Conservation (phyloP, 2,888 invertebrate species). For the Thera obeliscata region DNA sequence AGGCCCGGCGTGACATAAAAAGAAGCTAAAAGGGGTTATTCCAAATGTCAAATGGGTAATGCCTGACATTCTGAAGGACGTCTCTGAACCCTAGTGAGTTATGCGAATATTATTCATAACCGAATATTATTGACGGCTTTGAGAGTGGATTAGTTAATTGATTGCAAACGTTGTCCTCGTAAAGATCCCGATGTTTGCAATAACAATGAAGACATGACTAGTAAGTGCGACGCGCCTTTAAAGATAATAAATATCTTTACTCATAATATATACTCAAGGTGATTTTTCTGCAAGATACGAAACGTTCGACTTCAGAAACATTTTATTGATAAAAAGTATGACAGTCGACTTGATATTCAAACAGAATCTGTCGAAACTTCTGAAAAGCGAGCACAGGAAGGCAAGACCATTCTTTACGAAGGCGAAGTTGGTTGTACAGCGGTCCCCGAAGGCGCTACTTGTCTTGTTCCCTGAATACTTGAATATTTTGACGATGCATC, state of each 20-base stretch:
- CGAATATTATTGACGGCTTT: slow-evolving; percentile 27
- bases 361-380: slow-evolving; percentile 60
- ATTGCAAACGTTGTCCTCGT: slow-evolving; percentile 18
- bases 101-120: slow-evolving; percentile 36
- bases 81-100: slow-evolving; percentile 36
- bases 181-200: slow-evolving; percentile 16
- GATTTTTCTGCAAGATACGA: slow-evolving; percentile 29
- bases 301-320: slow-evolving; percentile 35
- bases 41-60: slow-evolving; percentile 43
- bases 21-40: slow-evolving; percentile 43
- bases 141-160: slow-evolving; percentile 25
- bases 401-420: slow-evolving; percentile 58
- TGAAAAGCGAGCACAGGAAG: slow-evolving; percentile 46
- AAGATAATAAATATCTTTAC: slow-evolving; percentile 11
- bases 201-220: slow-evolving; percentile 5
- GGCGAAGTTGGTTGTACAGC: slow-evolving; percentile 45
- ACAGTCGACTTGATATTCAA: slow-evolving; percentile 58
- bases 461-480: slow-evolving; percentile 49
- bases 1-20: slow-evolving; percentile 40
- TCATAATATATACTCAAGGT: slow-evolving; percentile 21
- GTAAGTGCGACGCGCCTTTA: not conserved
- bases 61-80: slow-evolving; percentile 42
- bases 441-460: slow-evolving; percentile 46
- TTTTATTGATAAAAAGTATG: slow-evolving; percentile 43
- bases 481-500: slow-evolving; percentile 48